Evolutionary conservation across 2,888 invertebrate species (phyloP).

Genomic region (Cyclophora albipunctata): DNA sequence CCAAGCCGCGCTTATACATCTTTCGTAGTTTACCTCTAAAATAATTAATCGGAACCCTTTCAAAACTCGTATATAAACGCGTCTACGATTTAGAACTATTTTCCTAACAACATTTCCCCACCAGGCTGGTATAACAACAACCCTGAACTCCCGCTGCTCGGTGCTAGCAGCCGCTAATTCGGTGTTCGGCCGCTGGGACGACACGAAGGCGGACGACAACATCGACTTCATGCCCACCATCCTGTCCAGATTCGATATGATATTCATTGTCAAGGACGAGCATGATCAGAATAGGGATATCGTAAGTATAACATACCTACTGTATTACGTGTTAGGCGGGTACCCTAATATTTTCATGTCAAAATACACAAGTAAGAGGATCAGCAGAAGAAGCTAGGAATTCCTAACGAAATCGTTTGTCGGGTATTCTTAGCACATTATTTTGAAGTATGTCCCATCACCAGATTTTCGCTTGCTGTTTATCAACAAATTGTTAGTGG

Average conservation of each 20-base stretch:
- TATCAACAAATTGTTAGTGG: too few species aligned
- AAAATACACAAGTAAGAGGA: too few species aligned
- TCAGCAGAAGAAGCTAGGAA: too few species aligned
- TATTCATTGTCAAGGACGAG: conserved; percentile 98
- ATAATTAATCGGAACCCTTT: not conserved
- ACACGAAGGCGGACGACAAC: conserved; percentile 97
- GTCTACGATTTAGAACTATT: not conserved
- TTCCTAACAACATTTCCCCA: conserved; percentile 1
- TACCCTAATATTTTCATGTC: too few species aligned
- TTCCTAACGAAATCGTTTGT: too few species aligned
- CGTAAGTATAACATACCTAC: conserved; percentile 65
- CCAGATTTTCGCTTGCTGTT: too few species aligned
- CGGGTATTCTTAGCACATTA: too few species aligned
- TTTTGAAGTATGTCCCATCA: too few species aligned
- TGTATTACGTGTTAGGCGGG: too few species aligned
- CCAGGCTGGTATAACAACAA: conserved; percentile 98
- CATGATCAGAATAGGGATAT: conserved; percentile 92
- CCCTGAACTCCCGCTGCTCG: conserved; percentile 97
- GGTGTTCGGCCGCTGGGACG: conserved; percentile 99
- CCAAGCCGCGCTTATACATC: not conserved
- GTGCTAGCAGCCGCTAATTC: conserved; percentile 99
- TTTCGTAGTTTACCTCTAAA: not conserved
- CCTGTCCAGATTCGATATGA: conserved; percentile 99
- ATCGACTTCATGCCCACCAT: conserved; percentile 99
- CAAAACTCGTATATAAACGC: not conserved